Evolutionary conservation across 2,113 vertebrate species (phyloP), one percentile per base, ranked within the genome.

Genomic region (Rhynchopsitta pachyrhyncha): DNA sequence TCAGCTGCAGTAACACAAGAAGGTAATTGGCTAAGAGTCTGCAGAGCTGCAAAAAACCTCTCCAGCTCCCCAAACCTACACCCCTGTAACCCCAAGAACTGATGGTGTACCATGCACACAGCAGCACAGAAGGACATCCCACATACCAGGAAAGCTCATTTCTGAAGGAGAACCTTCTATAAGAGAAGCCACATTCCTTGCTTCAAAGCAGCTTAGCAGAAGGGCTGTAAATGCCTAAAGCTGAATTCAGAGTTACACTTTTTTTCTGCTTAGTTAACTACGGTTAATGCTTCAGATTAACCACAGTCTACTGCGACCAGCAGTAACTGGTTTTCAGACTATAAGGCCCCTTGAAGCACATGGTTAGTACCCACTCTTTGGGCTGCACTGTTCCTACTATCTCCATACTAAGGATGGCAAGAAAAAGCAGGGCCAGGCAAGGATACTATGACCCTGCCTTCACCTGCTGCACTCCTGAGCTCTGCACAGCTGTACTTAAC

Each of bases 181-280:
- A n/a, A 41, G 7, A 57, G 50, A 70, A 59, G 37, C 31, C 33
- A 35, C 16, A 10, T 46, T 50, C 44, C 49, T 46, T 18, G 14
- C 50, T 66, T 53, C 28, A 15, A 53, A 37, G 31, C 20, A 41
- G 55, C 29, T 42, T 11, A 23, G 17, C n/a, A 3, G 6, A 20
- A 16, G 9, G 19, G 7, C 8, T 6, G 0, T 4, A 81, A 20
- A 33, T 33, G 17, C 67, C 44, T 17, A 3, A 10, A 66, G 39
- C 20, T 5, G 0, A 49, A 5, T 4, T 35, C 18, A 6, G 31
- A 7, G 37, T 35, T 41, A 10, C 0, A 9, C 4, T 1, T 0
- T 3, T 6, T 19, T 6, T 3, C 19, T 57, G 55, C 55, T 23
- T 59, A n/a, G 33, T 59, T 59, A 59, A 59, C 33, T 59, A 22